phyloP scores from a whole-genome alignment of 2,113 vertebrate species.

The Emydura subglobosa region DNA sequence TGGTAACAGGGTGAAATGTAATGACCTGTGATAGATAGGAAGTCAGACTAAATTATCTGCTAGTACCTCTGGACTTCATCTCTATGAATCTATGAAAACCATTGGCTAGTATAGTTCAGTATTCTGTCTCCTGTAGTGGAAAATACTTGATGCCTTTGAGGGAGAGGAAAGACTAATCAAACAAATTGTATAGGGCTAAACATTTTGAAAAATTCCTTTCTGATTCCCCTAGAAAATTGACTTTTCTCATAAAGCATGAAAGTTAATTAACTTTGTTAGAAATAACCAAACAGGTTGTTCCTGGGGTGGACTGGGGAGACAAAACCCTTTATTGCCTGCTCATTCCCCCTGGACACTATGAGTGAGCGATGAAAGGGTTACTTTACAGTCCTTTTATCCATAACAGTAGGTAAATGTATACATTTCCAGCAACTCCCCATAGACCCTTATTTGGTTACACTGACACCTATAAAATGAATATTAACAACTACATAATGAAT shows the following conservation, averaged over 20 bases:
- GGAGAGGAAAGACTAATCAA: not conserved
- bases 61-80: not conserved
- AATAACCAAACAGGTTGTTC: too few species aligned
- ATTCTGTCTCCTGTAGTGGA: not conserved
- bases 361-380: too few species aligned
- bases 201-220: not conserved
- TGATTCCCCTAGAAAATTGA: not conserved
- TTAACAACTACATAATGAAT: too few species aligned
- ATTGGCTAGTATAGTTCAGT: not conserved
- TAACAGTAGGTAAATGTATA: too few species aligned
- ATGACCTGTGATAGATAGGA: not conserved
- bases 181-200: not conserved
- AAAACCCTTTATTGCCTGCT: too few species aligned
- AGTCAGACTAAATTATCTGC: not conserved
- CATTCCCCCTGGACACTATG: too few species aligned
- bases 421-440: too few species aligned
- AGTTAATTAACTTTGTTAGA: not conserved
- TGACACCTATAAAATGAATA: too few species aligned
- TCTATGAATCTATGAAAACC: not conserved
- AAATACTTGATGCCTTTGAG: not conserved
- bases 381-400: too few species aligned
- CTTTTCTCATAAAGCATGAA: not conserved
- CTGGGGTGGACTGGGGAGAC: too few species aligned
- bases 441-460: too few species aligned
- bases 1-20: not conserved